Evolutionary conservation across 2,113 vertebrate genomes (phyloP), one percentile per base, ranked within the genome.

Genomic region (Chlorocebus sabaeus): DNA sequence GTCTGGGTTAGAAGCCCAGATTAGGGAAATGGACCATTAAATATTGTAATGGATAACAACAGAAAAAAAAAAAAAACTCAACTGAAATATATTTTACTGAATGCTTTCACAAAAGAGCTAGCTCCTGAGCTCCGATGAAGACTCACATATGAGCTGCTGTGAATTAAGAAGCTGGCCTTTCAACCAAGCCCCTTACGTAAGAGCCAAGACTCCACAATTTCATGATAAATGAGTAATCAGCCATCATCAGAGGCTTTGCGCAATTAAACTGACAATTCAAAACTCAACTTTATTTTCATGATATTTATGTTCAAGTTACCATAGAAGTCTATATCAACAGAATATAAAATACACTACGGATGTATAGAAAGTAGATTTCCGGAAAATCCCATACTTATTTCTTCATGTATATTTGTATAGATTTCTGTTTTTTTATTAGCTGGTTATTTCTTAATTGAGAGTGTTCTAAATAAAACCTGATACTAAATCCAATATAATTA

Each of bases 211-310:
- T 16, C 32, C 57, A 92, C 0, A 8, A 70, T 76, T 90, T 67
- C 75, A 68, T 16, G 27, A 59, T 70, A 96, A 88, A 92, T 59
- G 5, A 92, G 13, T 79, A 83, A 97, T 52, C 78, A 86, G 18
- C 30, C 86, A 87, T 79, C 70, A 80, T 90, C 67, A 70, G n/a
- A 94, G 96, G 27, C 11, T 95, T 83, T 85, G 14, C 55, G 84
- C 25, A 68, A 73, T 83, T 90, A 80, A 95, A 52, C 18, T 11
- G 11, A 95, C 95, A 93, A 97, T 92, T 4, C 32, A 73, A 93
- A 95, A 50, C 10, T 87, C 80, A 76, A 45, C 55, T 96, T 96
- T 93, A 88, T 96, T 93, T 97, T 95, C 64, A 97, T 94, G 73
- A 52, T 78, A 93, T 89, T 97, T 94, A 94, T 85, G 35, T 78